Evolutionary conservation across 1,140 invertebrate species (phyloP).

Genomic region (Papilio polyxenes): DNA sequence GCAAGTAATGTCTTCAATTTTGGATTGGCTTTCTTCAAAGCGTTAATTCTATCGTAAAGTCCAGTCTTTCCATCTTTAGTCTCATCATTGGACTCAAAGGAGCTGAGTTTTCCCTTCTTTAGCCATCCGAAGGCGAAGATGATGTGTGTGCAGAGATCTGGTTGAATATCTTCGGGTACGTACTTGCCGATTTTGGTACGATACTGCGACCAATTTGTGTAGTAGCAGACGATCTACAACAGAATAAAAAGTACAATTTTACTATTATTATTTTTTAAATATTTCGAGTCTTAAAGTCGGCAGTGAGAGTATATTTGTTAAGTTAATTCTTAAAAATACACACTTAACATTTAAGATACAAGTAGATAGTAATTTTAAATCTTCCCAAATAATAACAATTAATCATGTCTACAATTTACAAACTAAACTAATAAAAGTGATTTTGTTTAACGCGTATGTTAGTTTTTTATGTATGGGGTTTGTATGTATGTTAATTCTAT

Average conservation of each 20-base stretch:
- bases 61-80: slow-evolving; percentile 95
- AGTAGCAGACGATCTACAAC: slow-evolving; percentile 93
- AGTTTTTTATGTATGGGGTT: no score
- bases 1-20: slow-evolving; percentile 93
- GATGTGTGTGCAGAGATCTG: slow-evolving; percentile 96
- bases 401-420: no score
- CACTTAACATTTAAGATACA: no score
- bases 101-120: slow-evolving; percentile 95
- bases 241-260: slow-evolving; percentile 19
- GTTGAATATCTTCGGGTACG: slow-evolving; percentile 96
- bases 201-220: slow-evolving; percentile 99
- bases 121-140: slow-evolving; percentile 98
- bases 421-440: no score
- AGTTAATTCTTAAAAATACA: no score
- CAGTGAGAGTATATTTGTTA: no score
- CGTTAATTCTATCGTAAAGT: slow-evolving; percentile 91
- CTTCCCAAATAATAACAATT: no score
- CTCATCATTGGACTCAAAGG: slow-evolving; percentile 95
- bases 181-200: slow-evolving; percentile 96
- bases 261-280: no score
- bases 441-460: no score
- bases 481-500: no score
- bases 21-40: slow-evolving; percentile 93
- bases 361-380: no score
- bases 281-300: no score